These are phyloP conservation scores for Drosophila nigrodunni DNA, from an alignment of 1,140 invertebrate species.

Conservation along the genomic window DNA sequence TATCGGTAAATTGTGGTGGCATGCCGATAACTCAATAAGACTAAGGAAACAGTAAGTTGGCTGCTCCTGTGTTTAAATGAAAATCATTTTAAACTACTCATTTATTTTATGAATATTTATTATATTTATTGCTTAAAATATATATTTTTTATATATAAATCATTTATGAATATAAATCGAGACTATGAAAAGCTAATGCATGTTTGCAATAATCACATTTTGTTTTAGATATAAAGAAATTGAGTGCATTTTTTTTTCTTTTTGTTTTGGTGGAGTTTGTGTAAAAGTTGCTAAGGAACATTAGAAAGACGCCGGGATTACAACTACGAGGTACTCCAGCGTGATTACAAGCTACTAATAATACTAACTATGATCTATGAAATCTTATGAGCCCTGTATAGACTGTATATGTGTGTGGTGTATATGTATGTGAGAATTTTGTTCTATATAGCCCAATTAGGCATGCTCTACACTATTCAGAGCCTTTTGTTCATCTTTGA, in stretches of 20 bases:
- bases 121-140: conserved; percentile 6
- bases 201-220: conserved; percentile 47
- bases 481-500: conserved; percentile 19
- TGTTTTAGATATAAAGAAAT: conserved; percentile 22
- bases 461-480: conserved; percentile 32
- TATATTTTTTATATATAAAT: conserved; percentile 15
- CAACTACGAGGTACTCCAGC: conserved; percentile 54
- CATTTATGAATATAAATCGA: conserved; percentile 21
- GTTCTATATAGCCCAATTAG: conserved; percentile 8
- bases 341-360: conserved; percentile 28
- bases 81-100: not conserved
- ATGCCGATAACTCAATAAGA: not conserved
- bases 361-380: conserved; percentile 48
- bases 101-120: not conserved
- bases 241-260: conserved; percentile 26
- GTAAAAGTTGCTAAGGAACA: conserved; percentile 41
- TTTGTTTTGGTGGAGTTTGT: conserved; percentile 27
- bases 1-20: not conserved
- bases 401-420: conserved; percentile 12
- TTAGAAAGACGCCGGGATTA: conserved; percentile 38
- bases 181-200: conserved; percentile 35
- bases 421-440: conserved; percentile 3
- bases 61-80: not conserved
- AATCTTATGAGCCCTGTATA: conserved; percentile 56
- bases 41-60: not conserved